Conservation (phyloP, 2,113 vertebrate genomes). For the Bungarus multicinctus region DNA sequence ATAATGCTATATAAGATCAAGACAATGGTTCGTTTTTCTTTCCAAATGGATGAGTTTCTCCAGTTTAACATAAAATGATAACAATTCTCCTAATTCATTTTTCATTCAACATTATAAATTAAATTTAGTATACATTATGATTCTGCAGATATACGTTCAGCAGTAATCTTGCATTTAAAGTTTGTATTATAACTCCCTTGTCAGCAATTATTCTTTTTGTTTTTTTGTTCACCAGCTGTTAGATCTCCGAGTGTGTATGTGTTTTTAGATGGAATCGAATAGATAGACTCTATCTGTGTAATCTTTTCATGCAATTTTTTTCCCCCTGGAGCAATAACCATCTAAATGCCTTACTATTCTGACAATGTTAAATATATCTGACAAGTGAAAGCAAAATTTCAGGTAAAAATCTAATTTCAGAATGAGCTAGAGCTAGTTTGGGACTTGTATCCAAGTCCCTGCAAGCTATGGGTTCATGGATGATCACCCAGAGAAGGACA, state of each 20-base stretch:
- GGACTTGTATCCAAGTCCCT: not conserved
- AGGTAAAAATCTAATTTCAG: not conserved
- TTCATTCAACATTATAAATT: slow-evolving; percentile 2
- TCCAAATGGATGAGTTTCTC: not conserved
- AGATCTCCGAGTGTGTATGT: not conserved
- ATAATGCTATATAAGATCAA: not conserved
- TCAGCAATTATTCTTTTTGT: not conserved
- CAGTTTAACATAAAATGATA: not conserved
- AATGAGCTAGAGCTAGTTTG: not conserved
- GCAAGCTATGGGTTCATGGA: not conserved
- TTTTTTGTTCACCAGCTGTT: not conserved
- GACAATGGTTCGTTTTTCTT: not conserved
- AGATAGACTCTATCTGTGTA: not conserved
- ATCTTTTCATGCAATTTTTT: not conserved
- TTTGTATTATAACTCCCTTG: not conserved
- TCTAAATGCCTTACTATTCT: not conserved
- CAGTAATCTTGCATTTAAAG: not conserved
- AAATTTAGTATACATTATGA: not conserved
- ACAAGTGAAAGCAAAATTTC: not conserved
- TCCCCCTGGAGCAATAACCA: not conserved
- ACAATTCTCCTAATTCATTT: slow-evolving; percentile 6
- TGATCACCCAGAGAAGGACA: not conserved
- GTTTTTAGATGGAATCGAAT: not conserved
- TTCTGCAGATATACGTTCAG: not conserved
- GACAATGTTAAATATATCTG: not conserved